Percentiles rank a stretch among this genome's conserved stretches.
Evolutionary conservation across 2,888 invertebrate genomes (phyloP).

Genomic region (Eupeodes latifasciatus): DNA sequence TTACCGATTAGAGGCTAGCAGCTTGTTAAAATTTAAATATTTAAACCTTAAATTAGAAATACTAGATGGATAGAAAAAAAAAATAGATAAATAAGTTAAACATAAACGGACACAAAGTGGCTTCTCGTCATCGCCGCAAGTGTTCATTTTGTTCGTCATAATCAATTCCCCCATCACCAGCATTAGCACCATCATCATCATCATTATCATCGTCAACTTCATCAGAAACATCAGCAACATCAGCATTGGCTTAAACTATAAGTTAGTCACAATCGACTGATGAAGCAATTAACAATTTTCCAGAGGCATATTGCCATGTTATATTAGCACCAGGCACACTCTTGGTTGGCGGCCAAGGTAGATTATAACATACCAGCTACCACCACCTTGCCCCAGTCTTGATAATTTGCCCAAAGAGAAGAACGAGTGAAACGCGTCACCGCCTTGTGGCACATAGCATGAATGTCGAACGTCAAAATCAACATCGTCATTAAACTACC

Average conservation of each 20-base stretch:
- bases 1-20: constrained; percentile 57
- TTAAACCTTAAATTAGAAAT: constrained; percentile 53
- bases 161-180: constrained; percentile 15
- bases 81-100: constrained; percentile 8
- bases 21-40: constrained; percentile 61
- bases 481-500: constrained; percentile 1
- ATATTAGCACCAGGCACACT: constrained; percentile 26
- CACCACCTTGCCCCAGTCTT: constrained; percentile 18
- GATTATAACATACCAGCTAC: not conserved
- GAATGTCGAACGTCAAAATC: not conserved
- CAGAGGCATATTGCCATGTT: constrained; percentile 41
- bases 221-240: too few species aligned
- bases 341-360: constrained; percentile 42
- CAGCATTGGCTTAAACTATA: constrained; percentile 1
- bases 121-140: constrained; percentile 43
- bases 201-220: not conserved
- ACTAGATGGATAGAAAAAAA: not conserved
- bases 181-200: constrained; percentile 3
- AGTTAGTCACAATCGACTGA: constrained; percentile 52
- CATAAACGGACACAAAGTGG: constrained; percentile 51
- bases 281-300: constrained; percentile 58
- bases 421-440: not conserved
- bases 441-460: constrained; percentile 12
- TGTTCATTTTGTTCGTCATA: constrained; percentile 17
- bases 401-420: constrained; percentile 1